phyloP scores from a whole-genome alignment of 2,113 vertebrate species.

The Macrotus californicus region DNA sequence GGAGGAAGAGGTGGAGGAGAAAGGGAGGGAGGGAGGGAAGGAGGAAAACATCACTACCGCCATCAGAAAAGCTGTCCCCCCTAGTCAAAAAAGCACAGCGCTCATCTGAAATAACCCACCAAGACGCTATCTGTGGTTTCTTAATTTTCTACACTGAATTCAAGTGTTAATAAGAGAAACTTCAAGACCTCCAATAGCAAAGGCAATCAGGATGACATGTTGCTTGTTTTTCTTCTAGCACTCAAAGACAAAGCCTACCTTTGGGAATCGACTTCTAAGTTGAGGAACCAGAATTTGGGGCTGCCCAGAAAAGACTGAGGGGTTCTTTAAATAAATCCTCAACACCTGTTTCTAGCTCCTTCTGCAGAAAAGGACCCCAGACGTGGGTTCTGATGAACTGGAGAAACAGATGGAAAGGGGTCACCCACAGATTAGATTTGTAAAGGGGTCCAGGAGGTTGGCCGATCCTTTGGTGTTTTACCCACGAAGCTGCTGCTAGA shows the following conservation, averaged over 20 bases:
- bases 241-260: not conserved
- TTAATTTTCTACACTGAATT: constrained; percentile 33
- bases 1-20: not conserved
- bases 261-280: constrained; percentile 28
- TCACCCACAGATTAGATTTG: not conserved
- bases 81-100: constrained; percentile 24
- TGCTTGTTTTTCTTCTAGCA: not conserved
- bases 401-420: not conserved
- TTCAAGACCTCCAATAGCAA: constrained; percentile 2
- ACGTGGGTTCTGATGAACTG: not conserved
- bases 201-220: not conserved
- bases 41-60: not conserved
- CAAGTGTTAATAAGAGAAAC: constrained; percentile 43
- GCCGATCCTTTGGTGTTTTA: not conserved
- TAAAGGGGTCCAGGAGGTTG: not conserved
- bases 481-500: not conserved
- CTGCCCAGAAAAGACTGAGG: constrained; percentile 35
- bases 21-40: not conserved
- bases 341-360: constrained; percentile 34
- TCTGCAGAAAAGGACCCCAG: not conserved
- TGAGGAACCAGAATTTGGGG: constrained; percentile 39
- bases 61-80: constrained; percentile 28
- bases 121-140: not conserved
- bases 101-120: constrained; percentile 45
- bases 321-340: constrained; percentile 39